phyloP scores from a whole-genome alignment of 2,113 vertebrate genomes.

The Mormyrus lacerda region DNA sequence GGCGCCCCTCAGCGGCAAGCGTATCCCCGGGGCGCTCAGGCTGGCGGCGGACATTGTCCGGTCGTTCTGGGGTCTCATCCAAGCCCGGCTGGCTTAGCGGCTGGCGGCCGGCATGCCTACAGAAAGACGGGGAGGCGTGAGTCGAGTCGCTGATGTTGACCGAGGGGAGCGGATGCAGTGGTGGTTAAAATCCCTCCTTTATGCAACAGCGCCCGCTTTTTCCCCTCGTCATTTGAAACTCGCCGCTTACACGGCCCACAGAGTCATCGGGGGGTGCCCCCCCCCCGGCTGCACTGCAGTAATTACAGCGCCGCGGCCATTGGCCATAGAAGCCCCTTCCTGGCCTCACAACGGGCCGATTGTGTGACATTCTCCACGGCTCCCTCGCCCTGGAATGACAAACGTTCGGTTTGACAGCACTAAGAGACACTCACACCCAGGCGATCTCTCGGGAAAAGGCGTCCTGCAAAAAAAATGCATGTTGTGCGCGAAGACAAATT shows the following conservation, averaged over 20 bases:
- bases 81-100: slow-evolving; percentile 29
- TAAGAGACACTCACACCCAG: slow-evolving; percentile 15
- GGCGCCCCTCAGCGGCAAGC: slow-evolving; percentile 52
- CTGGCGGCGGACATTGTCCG: slow-evolving; percentile 60
- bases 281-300: slow-evolving; percentile 30
- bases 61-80: slow-evolving; percentile 14
- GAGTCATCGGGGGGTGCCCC: slow-evolving; percentile 50
- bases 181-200: neutral
- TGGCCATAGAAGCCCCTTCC: slow-evolving; percentile 31
- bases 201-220: neutral
- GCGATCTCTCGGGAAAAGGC: neutral
- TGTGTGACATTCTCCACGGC: slow-evolving; percentile 45
- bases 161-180: neutral
- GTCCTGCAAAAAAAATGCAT: neutral
- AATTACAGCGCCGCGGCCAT: slow-evolving; percentile 33
- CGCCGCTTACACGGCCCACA: slow-evolving; percentile 24
- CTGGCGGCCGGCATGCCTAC: slow-evolving; percentile 33
- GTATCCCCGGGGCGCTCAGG: slow-evolving; percentile 57
- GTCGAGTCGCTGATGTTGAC: neutral
- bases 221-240: slow-evolving; percentile 35
- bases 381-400: slow-evolving; percentile 36
- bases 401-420: slow-evolving; percentile 28
- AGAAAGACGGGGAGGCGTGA: slow-evolving; percentile 11
- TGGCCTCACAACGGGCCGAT: slow-evolving; percentile 49
- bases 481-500: neutral